A percentile compares a stretch with the other conserved stretches of the same genome.
Evolutionary conservation across 2,888 invertebrate species (phyloP).

Genomic region (Troides oblongomaculatus): DNA sequence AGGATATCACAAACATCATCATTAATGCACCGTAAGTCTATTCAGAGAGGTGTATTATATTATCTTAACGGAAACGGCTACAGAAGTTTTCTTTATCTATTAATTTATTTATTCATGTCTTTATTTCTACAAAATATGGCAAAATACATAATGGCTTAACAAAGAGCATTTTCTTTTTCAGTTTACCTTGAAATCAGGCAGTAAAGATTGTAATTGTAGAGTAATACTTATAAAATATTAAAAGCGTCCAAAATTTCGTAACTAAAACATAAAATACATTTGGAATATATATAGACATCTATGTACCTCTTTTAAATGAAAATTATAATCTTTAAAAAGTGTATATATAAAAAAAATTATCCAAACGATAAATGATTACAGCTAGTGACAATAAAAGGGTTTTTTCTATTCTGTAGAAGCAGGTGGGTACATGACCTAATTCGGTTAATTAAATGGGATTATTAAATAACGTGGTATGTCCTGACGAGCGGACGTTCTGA

Average conservation of each 20-base stretch:
- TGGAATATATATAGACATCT: too few relatives aligned
- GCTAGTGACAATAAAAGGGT: not conserved
- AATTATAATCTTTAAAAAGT: not conserved
- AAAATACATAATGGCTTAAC: too few relatives aligned
- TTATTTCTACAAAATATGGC: too few relatives aligned
- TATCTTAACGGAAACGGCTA: too few relatives aligned
- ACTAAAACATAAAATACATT: too few relatives aligned
- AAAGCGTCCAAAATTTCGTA: not conserved
- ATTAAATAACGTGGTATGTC: constrained; percentile 44
- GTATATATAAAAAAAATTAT: not conserved
- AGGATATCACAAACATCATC: not conserved
- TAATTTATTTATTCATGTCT: too few relatives aligned
- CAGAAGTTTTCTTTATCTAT: too few relatives aligned
- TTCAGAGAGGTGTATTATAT: too few relatives aligned
- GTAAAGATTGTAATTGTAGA: too few relatives aligned
- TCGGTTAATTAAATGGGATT: constrained; percentile 61
- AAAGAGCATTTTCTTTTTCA: too few relatives aligned
- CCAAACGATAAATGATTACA: not conserved
- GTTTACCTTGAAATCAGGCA: too few relatives aligned
- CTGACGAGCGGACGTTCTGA: constrained; percentile 47
- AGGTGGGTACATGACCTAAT: constrained; percentile 23
- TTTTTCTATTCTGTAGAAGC: not conserved
- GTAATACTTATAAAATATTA: not conserved
- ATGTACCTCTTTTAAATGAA: not conserved
- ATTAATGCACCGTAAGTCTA: too few relatives aligned